Evolutionary conservation across 2,888 invertebrate genomes (phyloP).

Genomic region (Lottia scabra): DNA sequence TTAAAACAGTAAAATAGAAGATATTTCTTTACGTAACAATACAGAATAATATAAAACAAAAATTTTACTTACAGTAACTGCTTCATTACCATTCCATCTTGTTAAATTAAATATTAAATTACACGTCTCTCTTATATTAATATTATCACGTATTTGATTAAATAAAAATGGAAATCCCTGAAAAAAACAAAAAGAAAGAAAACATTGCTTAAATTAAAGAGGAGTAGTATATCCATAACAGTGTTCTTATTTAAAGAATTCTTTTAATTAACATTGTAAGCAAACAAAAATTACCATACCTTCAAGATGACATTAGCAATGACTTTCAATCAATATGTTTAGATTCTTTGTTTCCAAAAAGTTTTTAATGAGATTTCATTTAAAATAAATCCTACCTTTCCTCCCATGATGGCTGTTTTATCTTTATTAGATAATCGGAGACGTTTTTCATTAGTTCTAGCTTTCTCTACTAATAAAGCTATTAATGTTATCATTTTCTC

Average conservation of each 20-base stretch:
- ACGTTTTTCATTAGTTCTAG: constrained; percentile 77
- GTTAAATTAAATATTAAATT: constrained; percentile 92
- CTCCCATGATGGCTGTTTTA: constrained; percentile 85
- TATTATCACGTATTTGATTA: constrained; percentile 93
- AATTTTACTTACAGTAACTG: constrained; percentile 75
- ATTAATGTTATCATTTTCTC: constrained; percentile 96
- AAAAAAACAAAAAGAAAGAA: constrained; percentile 38
- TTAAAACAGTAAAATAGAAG: too few relatives aligned
- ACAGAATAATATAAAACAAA: neutral
- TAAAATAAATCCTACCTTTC: constrained; percentile 75
- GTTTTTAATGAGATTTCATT: too few relatives aligned
- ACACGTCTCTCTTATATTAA: constrained; percentile 91
- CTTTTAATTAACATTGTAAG: too few relatives aligned
- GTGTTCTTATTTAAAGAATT: too few relatives aligned
- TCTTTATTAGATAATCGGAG: constrained; percentile 83
- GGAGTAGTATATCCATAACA: too few relatives aligned
- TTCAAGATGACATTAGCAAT: too few relatives aligned
- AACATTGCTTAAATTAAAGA: too few relatives aligned
- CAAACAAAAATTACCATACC: too few relatives aligned
- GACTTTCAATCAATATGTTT: too few relatives aligned
- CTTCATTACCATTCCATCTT: constrained; percentile 90
- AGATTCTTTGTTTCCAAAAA: too few relatives aligned
- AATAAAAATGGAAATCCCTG: constrained; percentile 93
- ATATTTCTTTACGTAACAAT: too few relatives aligned
- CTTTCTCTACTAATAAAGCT: constrained; percentile 88